phyloP scores from a whole-genome alignment of 1,140 invertebrate genomes.

The Caerostris extrusa region DNA sequence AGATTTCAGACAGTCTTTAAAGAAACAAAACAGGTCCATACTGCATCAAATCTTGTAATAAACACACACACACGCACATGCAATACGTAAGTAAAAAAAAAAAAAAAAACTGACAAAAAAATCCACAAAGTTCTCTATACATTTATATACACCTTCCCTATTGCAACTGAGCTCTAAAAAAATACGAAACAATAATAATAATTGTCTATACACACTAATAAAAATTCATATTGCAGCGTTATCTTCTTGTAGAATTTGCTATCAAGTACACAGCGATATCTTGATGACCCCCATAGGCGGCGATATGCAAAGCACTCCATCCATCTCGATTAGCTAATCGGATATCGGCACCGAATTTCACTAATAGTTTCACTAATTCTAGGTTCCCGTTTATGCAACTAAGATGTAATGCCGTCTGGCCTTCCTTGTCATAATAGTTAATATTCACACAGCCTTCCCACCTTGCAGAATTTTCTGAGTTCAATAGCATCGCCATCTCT shows the following conservation, averaged over 20 bases:
- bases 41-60: background rate
- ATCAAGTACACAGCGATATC: slow-evolving; percentile 82
- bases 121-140: slow-evolving; percentile 39
- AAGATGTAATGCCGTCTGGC: slow-evolving; percentile 83
- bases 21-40: background rate
- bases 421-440: slow-evolving; percentile 82
- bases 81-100: background rate
- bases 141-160: slow-evolving; percentile 15
- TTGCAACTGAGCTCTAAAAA: slow-evolving; percentile 48
- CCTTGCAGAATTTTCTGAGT: slow-evolving; percentile 81
- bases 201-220: slow-evolving; percentile 66
- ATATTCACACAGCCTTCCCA: slow-evolving; percentile 81
- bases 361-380: slow-evolving; percentile 83
- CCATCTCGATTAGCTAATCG: slow-evolving; percentile 83
- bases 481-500: slow-evolving; percentile 81
- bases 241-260: slow-evolving; percentile 68
- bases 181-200: slow-evolving; percentile 30
- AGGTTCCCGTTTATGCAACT: slow-evolving; percentile 83
- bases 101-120: background rate
- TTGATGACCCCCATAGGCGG: slow-evolving; percentile 82
- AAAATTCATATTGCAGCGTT: slow-evolving; percentile 32
- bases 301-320: slow-evolving; percentile 84
- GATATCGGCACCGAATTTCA: slow-evolving; percentile 83
- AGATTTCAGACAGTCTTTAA: background rate
- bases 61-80: background rate